These are phyloP conservation scores for Arizona elegans DNA, from an alignment of 2,113 vertebrate genomes.

Conservation along the genomic window DNA sequence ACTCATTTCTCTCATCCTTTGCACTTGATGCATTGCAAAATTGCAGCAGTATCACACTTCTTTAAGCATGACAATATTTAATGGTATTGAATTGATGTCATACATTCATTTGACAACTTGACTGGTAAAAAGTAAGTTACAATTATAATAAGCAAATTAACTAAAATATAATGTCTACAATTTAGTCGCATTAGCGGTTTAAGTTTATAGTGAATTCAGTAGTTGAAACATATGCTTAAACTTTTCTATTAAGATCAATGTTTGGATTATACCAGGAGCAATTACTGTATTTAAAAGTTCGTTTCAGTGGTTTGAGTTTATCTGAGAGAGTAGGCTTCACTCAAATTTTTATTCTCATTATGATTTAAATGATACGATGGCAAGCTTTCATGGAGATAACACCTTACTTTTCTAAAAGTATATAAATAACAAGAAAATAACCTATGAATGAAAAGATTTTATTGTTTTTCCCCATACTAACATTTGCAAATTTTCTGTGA, in stretches of 20 bases:
- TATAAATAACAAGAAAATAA: not conserved
- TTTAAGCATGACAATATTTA: not conserved
- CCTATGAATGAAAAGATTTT: not conserved
- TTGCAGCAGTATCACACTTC: not conserved
- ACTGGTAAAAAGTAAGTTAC: not conserved
- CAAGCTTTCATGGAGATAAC: not conserved
- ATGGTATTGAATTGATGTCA: not conserved
- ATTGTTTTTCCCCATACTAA: not conserved
- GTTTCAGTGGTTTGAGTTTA: not conserved
- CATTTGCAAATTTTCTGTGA: not conserved
- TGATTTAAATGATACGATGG: not conserved
- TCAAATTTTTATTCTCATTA: rapidly evolving
- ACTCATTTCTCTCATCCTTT: not conserved
- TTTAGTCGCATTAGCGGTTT: not conserved
- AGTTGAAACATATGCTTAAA: not conserved
- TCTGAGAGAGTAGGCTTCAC: rapidly evolving
- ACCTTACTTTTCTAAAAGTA: not conserved
- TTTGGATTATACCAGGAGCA: not conserved
- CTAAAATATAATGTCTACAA: not conserved
- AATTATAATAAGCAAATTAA: not conserved
- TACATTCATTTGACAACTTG: not conserved
- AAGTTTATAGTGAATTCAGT: not conserved
- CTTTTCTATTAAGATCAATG: not conserved
- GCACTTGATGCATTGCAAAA: not conserved
- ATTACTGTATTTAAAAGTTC: not conserved